Conservation (phyloP, 2,888 invertebrate genomes). For the Xestobium rufovillosum region DNA sequence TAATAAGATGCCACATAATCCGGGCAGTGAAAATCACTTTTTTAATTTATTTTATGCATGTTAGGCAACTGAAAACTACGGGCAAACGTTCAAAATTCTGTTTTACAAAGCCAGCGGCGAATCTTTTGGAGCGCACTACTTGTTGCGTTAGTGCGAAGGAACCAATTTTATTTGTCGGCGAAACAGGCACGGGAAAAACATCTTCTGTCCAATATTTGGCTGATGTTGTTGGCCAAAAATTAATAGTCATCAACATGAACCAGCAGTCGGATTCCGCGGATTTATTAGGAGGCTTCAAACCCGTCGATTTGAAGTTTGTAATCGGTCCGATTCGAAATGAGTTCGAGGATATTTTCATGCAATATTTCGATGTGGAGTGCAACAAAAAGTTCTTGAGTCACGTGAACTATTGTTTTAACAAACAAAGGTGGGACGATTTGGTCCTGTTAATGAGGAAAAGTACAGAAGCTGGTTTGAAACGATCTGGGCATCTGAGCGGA, state of each 20-base stretch:
- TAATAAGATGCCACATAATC: too few relatives aligned
- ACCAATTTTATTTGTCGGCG: slow-evolving; percentile 91
- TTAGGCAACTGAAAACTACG: slow-evolving; percentile 17
- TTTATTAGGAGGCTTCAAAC: slow-evolving; percentile 94
- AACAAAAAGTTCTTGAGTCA: slow-evolving; percentile 79
- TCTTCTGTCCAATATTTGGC: slow-evolving; percentile 90
- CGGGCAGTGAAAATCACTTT: too few relatives aligned
- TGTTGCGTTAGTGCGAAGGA: slow-evolving; percentile 77
- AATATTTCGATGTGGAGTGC: slow-evolving; percentile 66
- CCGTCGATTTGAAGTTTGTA: slow-evolving; percentile 81
- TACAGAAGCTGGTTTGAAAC: slow-evolving; percentile 55
- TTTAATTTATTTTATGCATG: background rate
- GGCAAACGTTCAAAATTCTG: slow-evolving; percentile 55
- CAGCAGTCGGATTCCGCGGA: slow-evolving; percentile 98
- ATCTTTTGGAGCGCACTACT: slow-evolving; percentile 80
- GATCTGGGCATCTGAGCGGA: slow-evolving; percentile 36
- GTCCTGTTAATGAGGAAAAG: slow-evolving; percentile 72
- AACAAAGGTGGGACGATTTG: slow-evolving; percentile 64
- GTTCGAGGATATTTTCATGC: slow-evolving; percentile 74
- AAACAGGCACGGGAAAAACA: slow-evolving; percentile 98
- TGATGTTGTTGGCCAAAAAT: slow-evolving; percentile 69
- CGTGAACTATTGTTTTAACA: slow-evolving; percentile 67
- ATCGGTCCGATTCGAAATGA: slow-evolving; percentile 74
- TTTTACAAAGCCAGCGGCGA: slow-evolving; percentile 73
- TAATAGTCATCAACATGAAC: slow-evolving; percentile 96